A percentile compares a stretch with the other conserved stretches of the same genome.
phyloP scores from a whole-genome alignment of 2,888 invertebrate species.

The Philereme transversata region DNA sequence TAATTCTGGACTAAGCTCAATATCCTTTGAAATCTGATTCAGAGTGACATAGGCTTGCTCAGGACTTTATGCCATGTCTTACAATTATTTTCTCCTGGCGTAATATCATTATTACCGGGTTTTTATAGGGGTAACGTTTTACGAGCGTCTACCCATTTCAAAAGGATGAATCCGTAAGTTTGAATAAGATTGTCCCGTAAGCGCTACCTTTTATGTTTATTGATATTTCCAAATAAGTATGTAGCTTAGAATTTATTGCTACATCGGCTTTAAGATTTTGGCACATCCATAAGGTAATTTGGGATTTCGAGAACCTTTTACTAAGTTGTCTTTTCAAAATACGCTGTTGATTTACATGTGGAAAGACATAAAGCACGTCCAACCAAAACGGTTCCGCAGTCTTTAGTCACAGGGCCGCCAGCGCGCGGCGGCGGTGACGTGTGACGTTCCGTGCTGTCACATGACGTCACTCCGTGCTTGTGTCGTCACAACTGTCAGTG shows the following conservation, averaged over 20 bases:
- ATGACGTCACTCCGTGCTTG: constrained; percentile 37
- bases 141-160: constrained; percentile 45
- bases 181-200: constrained; percentile 40
- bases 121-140: constrained; percentile 66
- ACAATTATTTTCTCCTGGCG: constrained; percentile 63
- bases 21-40: constrained; percentile 1
- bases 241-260: constrained; percentile 7
- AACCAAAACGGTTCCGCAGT: constrained; percentile 29
- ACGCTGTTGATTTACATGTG: constrained; percentile 8
- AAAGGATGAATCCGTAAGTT: constrained; percentile 41
- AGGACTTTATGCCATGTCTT: constrained; percentile 54
- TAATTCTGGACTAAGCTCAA: background rate
- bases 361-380: constrained; percentile 23
- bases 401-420: constrained; percentile 24
- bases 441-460: constrained; percentile 39
- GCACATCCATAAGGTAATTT: background rate
- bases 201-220: constrained; percentile 38
- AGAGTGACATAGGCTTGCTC: constrained; percentile 17
- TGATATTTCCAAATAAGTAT: constrained; percentile 33
- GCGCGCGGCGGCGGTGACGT: constrained; percentile 26
- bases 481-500: constrained; percentile 42
- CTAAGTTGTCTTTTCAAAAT: constrained; percentile 1
- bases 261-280: background rate
- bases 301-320: too few relatives aligned
- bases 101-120: constrained; percentile 64